Evolutionary conservation across 2,797 vertebrate species (phyloP).

Genomic region (Chelidonichthys spinosus): DNA sequence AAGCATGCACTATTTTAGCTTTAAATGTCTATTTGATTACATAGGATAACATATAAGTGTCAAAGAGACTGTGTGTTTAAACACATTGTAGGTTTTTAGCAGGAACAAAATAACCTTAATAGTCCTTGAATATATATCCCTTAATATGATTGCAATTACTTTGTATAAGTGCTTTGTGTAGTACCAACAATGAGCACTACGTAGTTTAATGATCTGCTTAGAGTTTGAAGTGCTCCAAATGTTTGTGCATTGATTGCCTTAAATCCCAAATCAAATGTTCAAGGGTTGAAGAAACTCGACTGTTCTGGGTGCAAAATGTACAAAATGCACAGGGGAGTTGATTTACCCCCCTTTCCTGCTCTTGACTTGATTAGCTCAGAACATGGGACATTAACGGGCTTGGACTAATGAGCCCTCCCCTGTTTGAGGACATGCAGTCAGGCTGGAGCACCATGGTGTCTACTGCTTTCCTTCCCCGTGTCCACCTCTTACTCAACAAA

Average conservation of each 20-base stretch:
- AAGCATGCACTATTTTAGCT: neutral
- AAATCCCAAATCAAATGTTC: slow-evolving; percentile 5
- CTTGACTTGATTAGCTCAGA: slow-evolving; percentile 1
- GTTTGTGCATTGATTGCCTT: neutral
- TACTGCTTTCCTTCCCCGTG: slow-evolving; percentile 1
- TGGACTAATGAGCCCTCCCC: neutral
- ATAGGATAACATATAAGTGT: neutral
- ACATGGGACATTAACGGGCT: neutral
- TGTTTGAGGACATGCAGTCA: neutral
- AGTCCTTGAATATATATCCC: neutral
- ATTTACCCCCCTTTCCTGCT: neutral
- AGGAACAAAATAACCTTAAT: neutral
- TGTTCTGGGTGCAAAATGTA: neutral
- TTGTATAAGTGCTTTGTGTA: neutral
- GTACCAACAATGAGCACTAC: neutral
- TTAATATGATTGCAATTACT: neutral
- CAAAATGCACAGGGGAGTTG: neutral
- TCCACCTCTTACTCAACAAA: slow-evolving; percentile 80
- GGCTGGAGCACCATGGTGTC: neutral
- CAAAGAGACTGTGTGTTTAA: neutral
- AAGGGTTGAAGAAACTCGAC: neutral
- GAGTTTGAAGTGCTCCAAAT: slow-evolving; percentile 12
- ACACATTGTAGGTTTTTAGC: neutral
- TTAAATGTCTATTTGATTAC: neutral
- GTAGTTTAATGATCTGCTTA: slow-evolving; percentile 9